Conservation (phyloP, 2,113 vertebrate genomes). For the Columbina picui region DNA sequence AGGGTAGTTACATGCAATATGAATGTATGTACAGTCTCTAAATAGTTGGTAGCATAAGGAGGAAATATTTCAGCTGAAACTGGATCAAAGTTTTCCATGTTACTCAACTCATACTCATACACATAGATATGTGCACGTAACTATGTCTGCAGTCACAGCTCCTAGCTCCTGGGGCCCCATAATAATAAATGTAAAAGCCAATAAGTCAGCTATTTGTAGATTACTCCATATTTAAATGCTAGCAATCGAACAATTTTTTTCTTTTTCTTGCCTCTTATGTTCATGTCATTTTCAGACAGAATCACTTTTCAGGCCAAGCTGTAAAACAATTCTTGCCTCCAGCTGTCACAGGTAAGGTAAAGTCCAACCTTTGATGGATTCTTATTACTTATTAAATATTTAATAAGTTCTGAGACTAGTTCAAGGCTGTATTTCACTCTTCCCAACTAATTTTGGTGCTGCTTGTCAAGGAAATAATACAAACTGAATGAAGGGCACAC, state of each 20-base stretch:
- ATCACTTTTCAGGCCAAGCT: conserved; percentile 43
- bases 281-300: conserved; percentile 21
- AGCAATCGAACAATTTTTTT: conserved; percentile 37
- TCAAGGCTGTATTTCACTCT: conserved; percentile 64
- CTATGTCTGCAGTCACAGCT: conserved; percentile 4
- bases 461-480: conserved; percentile 62
- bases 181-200: conserved; percentile 53
- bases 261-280: conserved; percentile 9
- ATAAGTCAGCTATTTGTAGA: conserved; percentile 51
- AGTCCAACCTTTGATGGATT: conserved; percentile 68
- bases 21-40: neutral
- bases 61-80: conserved; percentile 6
- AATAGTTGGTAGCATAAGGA: neutral
- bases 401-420: conserved; percentile 68
- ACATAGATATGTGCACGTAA: neutral
- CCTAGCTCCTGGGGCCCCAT: neutral
- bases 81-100: neutral
- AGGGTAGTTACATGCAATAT: neutral
- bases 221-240: conserved; percentile 61
- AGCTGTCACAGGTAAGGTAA: conserved; percentile 59
- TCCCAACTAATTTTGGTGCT: conserved; percentile 58
- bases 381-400: conserved; percentile 76
- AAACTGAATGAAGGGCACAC: conserved; percentile 29
- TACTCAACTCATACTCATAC: neutral
- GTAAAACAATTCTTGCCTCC: conserved; percentile 59